A percentile compares a stretch with the other conserved stretches of the same genome.
Evolutionary conservation across 2,888 invertebrate species (phyloP).

Genomic region (Oligia fasciuncula): DNA sequence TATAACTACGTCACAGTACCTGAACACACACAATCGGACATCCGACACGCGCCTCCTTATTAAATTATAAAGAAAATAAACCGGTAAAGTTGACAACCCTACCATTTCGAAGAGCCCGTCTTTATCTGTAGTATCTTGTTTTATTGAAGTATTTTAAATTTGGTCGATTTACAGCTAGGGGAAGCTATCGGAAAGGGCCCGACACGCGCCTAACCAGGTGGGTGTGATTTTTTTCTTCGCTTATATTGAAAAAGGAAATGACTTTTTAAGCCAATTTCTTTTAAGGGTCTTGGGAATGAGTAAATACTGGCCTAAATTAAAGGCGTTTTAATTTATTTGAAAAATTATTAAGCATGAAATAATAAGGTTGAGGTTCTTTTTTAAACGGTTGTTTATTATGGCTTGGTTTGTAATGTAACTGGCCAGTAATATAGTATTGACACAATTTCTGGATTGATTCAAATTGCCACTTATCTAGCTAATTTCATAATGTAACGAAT

Average conservation of each 20-base stretch:
- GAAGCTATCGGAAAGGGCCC: conserved; percentile 77
- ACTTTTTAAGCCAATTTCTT: conserved; percentile 70
- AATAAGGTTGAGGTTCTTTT: not conserved
- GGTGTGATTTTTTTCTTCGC: conserved; percentile 75
- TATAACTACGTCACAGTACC: conserved; percentile 78
- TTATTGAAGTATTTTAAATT: conserved; percentile 66
- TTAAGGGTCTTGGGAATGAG: conserved; percentile 56
- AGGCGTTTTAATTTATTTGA: conserved; percentile 24
- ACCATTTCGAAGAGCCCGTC: conserved; percentile 50
- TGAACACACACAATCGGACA: conserved; percentile 80
- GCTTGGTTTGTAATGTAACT: not conserved
- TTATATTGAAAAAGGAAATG: conserved; percentile 72
- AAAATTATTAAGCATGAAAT: not conserved
- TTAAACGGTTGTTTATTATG: not conserved
- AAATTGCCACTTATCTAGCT: not conserved
- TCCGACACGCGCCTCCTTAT: conserved; percentile 85
- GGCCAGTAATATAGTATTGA: not conserved
- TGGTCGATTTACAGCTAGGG: conserved; percentile 70
- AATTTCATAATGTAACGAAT: conserved; percentile 9
- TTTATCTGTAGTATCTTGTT: conserved; percentile 32
- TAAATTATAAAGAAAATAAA: conserved; percentile 87
- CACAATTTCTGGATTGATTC: not conserved
- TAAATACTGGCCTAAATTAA: conserved; percentile 43
- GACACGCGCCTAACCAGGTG: conserved; percentile 82
- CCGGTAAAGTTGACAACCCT: conserved; percentile 71